Evolutionary conservation across 2,113 vertebrate genomes (phyloP), one percentile per base, ranked within the genome.

Genomic region (Dipodomys spectabilis): DNA sequence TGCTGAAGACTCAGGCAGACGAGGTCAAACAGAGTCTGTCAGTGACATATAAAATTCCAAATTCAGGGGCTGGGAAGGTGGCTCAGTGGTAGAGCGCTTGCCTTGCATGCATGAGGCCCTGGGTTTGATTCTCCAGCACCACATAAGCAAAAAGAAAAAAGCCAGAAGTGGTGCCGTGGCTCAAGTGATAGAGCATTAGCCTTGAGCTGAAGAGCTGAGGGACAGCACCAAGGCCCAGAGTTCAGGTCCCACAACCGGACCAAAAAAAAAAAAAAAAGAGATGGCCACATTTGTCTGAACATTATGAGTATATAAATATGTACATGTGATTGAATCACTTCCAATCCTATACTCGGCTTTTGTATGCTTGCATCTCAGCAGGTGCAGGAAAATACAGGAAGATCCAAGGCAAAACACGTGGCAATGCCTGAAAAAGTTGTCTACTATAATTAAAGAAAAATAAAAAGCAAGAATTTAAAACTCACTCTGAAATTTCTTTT

Each of bases 391-490:
- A 86, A 82, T 68, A 49, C 45, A 69, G 8, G 81, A 64, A 88
- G 75, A 86, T 71, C 44, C 19, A 71, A 77, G 15, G 65, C 53
- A 72, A 57, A 67, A 82, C 65, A 23, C 30, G 39, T 84, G 28
- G 7, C 35, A 75, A 69, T 79, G 8, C 53, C 45, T 23, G 3
- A 88, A 25, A 64, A 92, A 16, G 69, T 22, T 69, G 13, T 64
- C 60, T 75, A 57, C 4, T 28, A 12, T 23, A 6, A 5, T 64
- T 87, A 87, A 75, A 62, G 15, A 86, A 60, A 95, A 95, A 44
- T 74, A 35, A 93, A 92, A 5, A 39, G 8, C 68, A 86, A 85
- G 15, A 16, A 64, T 60, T n/a, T 94, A 86, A 82, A 88, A 39
- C 22, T 32, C 69, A 32, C 5, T 92, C 44, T 80, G 44, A 72